Evolutionary conservation across 2,797 vertebrate species (phyloP).

Genomic region (Xenentodon cancila): DNA sequence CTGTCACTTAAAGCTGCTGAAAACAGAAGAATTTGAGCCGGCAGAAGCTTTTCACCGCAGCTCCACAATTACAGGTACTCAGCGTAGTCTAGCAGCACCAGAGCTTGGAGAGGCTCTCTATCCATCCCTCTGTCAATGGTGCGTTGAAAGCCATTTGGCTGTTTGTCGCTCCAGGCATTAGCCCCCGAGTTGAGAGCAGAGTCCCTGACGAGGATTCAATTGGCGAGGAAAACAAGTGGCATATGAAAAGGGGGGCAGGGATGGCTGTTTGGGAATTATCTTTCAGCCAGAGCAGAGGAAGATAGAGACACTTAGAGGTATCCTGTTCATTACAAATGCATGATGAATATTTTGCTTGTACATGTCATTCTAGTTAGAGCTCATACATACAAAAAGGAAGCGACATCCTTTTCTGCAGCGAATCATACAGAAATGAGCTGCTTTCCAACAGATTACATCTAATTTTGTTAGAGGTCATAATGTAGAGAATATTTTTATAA

Average conservation of each 20-base stretch:
- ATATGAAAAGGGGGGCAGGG: constrained; percentile 47
- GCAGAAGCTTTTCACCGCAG: constrained; percentile 85
- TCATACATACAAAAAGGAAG: constrained; percentile 36
- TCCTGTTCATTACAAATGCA: constrained; percentile 74
- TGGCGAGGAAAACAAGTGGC: constrained; percentile 81
- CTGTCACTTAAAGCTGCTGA: constrained; percentile 89
- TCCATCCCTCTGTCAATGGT: constrained; percentile 85
- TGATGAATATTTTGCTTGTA: constrained; percentile 60
- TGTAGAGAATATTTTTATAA: constrained; percentile 6
- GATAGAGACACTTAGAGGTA: constrained; percentile 69
- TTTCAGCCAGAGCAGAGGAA: constrained; percentile 62
- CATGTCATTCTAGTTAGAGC: constrained; percentile 58
- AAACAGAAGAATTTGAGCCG: constrained; percentile 90
- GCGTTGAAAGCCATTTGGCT: constrained; percentile 94
- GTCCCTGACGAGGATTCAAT: constrained; percentile 92
- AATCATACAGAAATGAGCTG: constrained; percentile 23
- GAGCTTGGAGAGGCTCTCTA: constrained; percentile 70
- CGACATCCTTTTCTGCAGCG: constrained; percentile 36
- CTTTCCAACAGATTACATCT: constrained; percentile 51
- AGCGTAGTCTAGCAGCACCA: constrained; percentile 89
- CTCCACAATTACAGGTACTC: constrained; percentile 94
- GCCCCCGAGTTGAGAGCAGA: constrained; percentile 85
- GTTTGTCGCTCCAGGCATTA: constrained; percentile 90
- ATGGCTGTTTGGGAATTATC: constrained; percentile 68
- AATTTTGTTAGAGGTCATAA: constrained; percentile 28